Percentiles rank a stretch among this genome's conserved stretches.
These are phyloP conservation scores for Colius striatus DNA, from an alignment of 2,113 vertebrate genomes.

Conservation along the genomic window DNA sequence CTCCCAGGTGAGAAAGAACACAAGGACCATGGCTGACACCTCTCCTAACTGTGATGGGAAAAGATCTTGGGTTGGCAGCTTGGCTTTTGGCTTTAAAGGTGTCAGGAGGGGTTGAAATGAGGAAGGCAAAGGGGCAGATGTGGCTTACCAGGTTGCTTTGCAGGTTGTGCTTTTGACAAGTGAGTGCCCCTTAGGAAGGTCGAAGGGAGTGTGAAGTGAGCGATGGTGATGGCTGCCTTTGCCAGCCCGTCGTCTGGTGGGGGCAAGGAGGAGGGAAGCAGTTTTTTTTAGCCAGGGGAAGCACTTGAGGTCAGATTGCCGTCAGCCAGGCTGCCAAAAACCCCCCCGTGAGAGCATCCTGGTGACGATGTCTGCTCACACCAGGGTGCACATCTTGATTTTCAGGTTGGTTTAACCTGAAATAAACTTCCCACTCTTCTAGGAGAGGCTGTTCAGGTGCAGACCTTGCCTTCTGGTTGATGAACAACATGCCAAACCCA, in stretches of 20 bases:
- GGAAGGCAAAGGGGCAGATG: conserved; percentile 4
- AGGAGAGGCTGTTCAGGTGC: not conserved
- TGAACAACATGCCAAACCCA: not conserved
- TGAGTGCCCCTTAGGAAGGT: conserved; percentile 39
- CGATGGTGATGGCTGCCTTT: not conserved
- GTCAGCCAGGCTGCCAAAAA: conserved; percentile 41
- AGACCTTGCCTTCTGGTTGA: not conserved
- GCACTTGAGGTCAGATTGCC: not conserved
- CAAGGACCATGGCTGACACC: not conserved
- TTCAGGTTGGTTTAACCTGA: not conserved
- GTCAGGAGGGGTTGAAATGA: not conserved
- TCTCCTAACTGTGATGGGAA: not conserved
- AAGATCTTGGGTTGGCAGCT: not conserved
- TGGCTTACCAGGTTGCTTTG: conserved; percentile 29
- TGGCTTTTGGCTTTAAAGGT: conserved; percentile 25
- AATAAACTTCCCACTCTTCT: not conserved
- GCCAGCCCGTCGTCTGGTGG: not conserved
- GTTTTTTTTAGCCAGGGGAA: conserved; percentile 1
- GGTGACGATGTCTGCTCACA: rapidly evolving
- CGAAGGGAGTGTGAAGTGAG: conserved; percentile 5
- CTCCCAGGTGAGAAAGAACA: rapidly evolving
- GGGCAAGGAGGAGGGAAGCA: conserved; percentile 8
- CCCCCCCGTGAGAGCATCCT: not conserved
- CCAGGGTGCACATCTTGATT: not conserved
- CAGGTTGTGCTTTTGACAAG: not conserved